Conservation (phyloP, 2,797 vertebrate genomes). For the Muscicapa striata region DNA sequence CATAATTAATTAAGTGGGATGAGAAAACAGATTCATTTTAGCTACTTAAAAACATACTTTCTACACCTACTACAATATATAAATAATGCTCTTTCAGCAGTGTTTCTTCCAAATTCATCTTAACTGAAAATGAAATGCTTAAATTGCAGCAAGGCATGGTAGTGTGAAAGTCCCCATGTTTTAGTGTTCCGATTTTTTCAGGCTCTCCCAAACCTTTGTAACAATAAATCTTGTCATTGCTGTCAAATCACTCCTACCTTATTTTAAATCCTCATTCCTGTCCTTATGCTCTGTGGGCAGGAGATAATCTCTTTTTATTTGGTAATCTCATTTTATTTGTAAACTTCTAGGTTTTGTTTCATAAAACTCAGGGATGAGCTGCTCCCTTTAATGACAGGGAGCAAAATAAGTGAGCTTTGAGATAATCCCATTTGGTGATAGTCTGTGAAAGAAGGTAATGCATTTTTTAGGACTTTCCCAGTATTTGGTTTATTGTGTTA, state of each 20-base stretch:
- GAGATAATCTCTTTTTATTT: conserved; percentile 42
- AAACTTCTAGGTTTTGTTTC: conserved; percentile 31
- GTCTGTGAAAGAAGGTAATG: not conserved
- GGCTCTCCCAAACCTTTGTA: not conserved
- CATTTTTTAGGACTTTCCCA: not conserved
- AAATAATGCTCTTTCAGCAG: not conserved
- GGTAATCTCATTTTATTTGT: conserved; percentile 47
- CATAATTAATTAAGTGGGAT: not conserved
- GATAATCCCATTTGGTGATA: conserved; percentile 35
- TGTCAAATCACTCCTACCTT: conserved; percentile 12
- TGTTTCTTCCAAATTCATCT: not conserved
- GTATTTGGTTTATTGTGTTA: not conserved
- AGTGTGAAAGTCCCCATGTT: not conserved
- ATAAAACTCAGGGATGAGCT: not conserved
- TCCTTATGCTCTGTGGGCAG: not conserved
- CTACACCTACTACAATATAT: not conserved
- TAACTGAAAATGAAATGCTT: not conserved
- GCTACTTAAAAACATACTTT: not conserved
- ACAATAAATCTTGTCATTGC: not conserved
- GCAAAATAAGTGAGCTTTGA: conserved; percentile 15
- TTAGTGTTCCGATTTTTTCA: not conserved
- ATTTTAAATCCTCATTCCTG: conserved; percentile 7
- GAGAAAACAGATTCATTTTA: not conserved
- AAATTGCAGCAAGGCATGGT: not conserved
- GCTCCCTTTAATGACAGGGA: not conserved